These are phyloP conservation scores for Rhodophaea formosa DNA, from an alignment of 2,888 invertebrate species.

Conservation along the genomic window DNA sequence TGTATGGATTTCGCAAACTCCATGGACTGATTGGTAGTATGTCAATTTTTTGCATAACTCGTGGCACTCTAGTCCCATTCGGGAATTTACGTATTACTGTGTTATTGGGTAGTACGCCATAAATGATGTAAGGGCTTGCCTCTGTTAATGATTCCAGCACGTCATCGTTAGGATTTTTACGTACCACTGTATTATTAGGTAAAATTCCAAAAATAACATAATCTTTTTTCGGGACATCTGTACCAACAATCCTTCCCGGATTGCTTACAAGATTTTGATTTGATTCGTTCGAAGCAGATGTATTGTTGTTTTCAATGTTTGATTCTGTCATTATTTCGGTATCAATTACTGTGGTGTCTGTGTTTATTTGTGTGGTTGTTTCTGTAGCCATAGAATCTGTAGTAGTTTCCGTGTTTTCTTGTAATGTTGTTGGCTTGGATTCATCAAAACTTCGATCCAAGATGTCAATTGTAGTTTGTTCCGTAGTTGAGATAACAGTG, in stretches of 20 bases:
- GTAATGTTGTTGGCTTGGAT: conserved; percentile 32
- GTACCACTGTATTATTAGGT: conserved; percentile 89
- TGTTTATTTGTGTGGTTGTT: conserved; percentile 41
- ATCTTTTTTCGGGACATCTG: conserved; percentile 82
- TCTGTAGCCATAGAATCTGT: conserved; percentile 39
- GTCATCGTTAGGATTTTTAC: conserved; percentile 86
- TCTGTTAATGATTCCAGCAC: conserved; percentile 84
- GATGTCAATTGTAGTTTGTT: conserved; percentile 25
- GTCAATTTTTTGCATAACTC: conserved; percentile 81
- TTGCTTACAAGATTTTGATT: conserved; percentile 40
- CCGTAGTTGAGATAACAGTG: conserved; percentile 33
- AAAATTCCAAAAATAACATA: conserved; percentile 88
- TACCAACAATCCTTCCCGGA: conserved; percentile 43
- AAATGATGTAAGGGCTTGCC: conserved; percentile 86
- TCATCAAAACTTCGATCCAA: conserved; percentile 31
- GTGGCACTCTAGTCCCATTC: conserved; percentile 89
- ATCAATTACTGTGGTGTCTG: conserved; percentile 28
- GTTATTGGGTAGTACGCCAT: conserved; percentile 89
- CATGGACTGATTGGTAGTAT: conserved; percentile 82
- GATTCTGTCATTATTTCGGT: conserved; percentile 41
- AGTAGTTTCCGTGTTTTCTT: conserved; percentile 37
- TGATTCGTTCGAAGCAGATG: conserved; percentile 36
- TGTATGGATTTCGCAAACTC: conserved; percentile 82
- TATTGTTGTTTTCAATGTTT: conserved; percentile 38
- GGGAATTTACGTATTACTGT: conserved; percentile 90